Conservation (phyloP, 2,113 vertebrate genomes). For the Astur gentilis region DNA sequence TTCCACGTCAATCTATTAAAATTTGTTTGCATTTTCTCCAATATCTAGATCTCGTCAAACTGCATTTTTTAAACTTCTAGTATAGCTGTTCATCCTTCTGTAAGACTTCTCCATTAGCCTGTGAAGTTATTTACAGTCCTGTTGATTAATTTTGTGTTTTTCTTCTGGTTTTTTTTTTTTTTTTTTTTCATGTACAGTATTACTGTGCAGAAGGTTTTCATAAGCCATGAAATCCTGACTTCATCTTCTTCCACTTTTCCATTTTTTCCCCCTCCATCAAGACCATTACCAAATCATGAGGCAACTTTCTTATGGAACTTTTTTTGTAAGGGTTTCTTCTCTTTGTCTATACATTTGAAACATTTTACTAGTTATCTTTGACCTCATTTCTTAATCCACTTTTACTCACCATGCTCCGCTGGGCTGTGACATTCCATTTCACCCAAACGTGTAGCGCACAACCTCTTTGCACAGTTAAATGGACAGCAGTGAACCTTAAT, state of each 20-base stretch:
- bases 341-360: background rate
- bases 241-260: background rate
- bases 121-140: background rate
- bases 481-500: background rate
- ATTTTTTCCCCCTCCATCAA: background rate
- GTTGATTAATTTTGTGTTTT: background rate
- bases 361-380: background rate
- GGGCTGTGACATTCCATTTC: background rate
- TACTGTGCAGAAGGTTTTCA: background rate
- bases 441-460: background rate
- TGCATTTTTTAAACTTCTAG: background rate
- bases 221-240: background rate
- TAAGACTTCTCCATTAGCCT: background rate
- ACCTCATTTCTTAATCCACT: background rate
- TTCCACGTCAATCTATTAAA: background rate
- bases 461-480: background rate
- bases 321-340: background rate
- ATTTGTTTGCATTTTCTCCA: background rate
- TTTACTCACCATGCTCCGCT: background rate
- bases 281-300: background rate
- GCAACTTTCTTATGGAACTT: background rate
- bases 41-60: background rate
- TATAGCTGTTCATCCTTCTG: background rate
- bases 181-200: background rate
- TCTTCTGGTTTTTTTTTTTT: background rate